These are phyloP conservation scores for Cetoscarus ocellatus DNA, from an alignment of 2,797 vertebrate genomes.

Conservation along the genomic window DNA sequence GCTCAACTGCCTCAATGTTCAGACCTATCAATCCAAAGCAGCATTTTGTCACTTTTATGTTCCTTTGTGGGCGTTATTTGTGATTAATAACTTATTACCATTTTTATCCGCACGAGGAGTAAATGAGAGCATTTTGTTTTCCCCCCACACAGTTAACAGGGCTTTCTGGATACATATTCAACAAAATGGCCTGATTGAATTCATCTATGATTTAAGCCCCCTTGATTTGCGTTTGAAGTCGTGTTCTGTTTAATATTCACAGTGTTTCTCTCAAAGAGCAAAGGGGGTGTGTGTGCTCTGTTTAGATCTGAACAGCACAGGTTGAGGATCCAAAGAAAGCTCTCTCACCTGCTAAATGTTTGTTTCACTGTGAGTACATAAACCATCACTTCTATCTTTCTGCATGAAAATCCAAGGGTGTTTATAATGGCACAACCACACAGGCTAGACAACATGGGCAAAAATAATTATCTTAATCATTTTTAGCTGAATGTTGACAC, in stretches of 20 bases:
- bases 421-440: not conserved
- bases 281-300: conserved; percentile 47
- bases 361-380: conserved; percentile 8
- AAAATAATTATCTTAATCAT: no score
- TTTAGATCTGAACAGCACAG: conserved; percentile 68
- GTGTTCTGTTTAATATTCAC: conserved; percentile 78
- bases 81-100: conserved; percentile 74
- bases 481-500: no score
- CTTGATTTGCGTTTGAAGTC: conserved; percentile 72
- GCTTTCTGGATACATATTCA: conserved; percentile 71
- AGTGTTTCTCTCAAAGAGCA: conserved; percentile 60
- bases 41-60: conserved; percentile 60
- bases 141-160: conserved; percentile 62
- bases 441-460: no score
- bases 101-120: conserved; percentile 68
- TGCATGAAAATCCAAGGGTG: conserved; percentile 29
- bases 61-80: conserved; percentile 47
- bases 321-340: conserved; percentile 47
- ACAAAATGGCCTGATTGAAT: conserved; percentile 78
- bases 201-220: conserved; percentile 78
- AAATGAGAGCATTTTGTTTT: conserved; percentile 72
- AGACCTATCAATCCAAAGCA: conserved; percentile 45
- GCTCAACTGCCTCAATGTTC: conserved; percentile 15
- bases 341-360: conserved; percentile 36
- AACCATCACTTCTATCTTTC: not conserved